A percentile compares a stretch with the other conserved stretches of the same genome.
Conservation (phyloP, 2,113 vertebrate species). For the Cariama cristata region DNA sequence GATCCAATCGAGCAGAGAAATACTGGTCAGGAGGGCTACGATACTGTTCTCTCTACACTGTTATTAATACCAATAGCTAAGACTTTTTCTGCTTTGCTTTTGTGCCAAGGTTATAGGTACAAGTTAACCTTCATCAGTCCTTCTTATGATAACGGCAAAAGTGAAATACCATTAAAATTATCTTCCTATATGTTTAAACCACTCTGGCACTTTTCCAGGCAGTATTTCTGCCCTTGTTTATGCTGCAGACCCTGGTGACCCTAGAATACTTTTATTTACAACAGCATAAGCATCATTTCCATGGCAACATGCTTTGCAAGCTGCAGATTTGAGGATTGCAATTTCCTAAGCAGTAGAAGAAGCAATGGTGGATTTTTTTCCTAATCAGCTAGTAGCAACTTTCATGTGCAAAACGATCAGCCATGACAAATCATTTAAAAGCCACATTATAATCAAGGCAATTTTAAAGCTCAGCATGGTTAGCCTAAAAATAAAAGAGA, state of each 20-base stretch:
- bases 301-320: slow-evolving; percentile 80
- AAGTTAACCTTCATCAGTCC: slow-evolving; percentile 21
- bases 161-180: slow-evolving; percentile 13
- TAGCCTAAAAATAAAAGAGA: slow-evolving; percentile 32
- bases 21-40: background rate
- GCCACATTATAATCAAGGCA: slow-evolving; percentile 19
- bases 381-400: slow-evolving; percentile 17
- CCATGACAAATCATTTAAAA: slow-evolving; percentile 31
- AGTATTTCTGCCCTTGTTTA: slow-evolving; percentile 74
- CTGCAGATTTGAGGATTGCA: slow-evolving; percentile 71
- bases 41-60: background rate
- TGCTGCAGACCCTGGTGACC: slow-evolving; percentile 75
- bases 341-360: slow-evolving; percentile 72
- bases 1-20: background rate
- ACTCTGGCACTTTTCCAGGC: slow-evolving; percentile 68
- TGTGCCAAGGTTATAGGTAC: background rate
- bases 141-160: background rate
- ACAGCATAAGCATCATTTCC: slow-evolving; percentile 80
- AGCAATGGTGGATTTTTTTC: slow-evolving; percentile 49
- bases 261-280: slow-evolving; percentile 82
- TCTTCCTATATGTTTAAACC: slow-evolving; percentile 48
- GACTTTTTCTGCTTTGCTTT: background rate
- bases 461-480: slow-evolving; percentile 45
- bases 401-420: slow-evolving; percentile 6
- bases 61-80: background rate